Evolutionary conservation across 1,140 invertebrate species (phyloP).

Genomic region (Cyclina sinensis): DNA sequence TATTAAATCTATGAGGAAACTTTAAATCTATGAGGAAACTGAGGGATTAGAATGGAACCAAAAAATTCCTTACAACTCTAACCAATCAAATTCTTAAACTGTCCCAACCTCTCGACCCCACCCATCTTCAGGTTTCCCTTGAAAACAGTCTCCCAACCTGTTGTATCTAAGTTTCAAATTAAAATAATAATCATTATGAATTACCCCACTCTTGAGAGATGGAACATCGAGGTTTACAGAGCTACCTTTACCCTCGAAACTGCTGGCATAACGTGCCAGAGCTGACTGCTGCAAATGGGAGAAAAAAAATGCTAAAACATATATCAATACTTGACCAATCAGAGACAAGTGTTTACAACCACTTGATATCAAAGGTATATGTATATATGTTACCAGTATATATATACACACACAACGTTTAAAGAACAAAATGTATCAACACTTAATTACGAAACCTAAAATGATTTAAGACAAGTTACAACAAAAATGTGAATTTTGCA

Average conservation of each 20-base stretch:
- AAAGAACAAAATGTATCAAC: neutral
- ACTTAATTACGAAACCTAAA: constrained; percentile 16
- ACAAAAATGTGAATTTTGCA: constrained; percentile 17
- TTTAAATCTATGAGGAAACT: no score
- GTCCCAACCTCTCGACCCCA: no score
- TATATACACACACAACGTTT: neutral
- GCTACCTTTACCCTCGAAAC: constrained; percentile 66
- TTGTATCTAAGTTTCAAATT: constrained; percentile 36
- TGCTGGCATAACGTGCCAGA: constrained; percentile 65
- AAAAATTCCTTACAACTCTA: no score
- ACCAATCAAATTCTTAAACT: no score
- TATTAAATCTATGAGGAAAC: no score
- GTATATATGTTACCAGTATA: neutral
- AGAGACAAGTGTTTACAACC: neutral
- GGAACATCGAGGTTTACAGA: constrained; percentile 69
- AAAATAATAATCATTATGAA: constrained; percentile 51
- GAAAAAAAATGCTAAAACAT: constrained; percentile 46
- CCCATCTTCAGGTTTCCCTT: no score
- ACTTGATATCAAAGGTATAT: neutral
- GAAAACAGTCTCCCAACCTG: constrained; percentile 12
- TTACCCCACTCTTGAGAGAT: constrained; percentile 67
- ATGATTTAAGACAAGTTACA: constrained; percentile 7
- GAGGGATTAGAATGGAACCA: no score
- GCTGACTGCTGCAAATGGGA: constrained; percentile 63
- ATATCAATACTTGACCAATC: constrained; percentile 3